Evolutionary conservation across 2,888 invertebrate genomes (phyloP).

Genomic region (Lasioglossum lativentre): DNA sequence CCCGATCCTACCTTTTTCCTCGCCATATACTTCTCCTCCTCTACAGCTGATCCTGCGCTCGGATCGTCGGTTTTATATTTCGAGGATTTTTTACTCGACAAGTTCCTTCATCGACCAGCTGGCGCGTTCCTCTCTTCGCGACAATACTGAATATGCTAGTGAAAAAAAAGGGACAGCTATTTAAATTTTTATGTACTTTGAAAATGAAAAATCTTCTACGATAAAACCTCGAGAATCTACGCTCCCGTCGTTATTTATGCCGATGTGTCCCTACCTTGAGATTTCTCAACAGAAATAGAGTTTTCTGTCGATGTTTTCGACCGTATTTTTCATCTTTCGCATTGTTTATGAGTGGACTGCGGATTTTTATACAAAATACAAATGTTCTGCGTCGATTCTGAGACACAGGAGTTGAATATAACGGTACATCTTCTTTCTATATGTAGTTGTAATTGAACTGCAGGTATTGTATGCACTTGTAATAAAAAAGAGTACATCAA

Average conservation of each 20-base stretch:
- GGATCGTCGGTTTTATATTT: slow-evolving; percentile 40
- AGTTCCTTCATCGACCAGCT: slow-evolving; percentile 14
- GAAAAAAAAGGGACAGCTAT: background rate
- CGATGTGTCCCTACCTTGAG: no score
- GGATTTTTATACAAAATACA: no score
- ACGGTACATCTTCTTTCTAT: no score
- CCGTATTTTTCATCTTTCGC: no score
- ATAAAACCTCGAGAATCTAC: background rate
- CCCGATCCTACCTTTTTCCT: slow-evolving; percentile 3
- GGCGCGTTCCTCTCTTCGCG: background rate
- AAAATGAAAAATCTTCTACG: background rate
- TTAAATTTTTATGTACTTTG: background rate
- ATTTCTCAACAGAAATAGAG: no score
- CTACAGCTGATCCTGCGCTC: slow-evolving; percentile 32
- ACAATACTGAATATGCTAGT: background rate
- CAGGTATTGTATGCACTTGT: no score
- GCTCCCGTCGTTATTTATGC: background rate
- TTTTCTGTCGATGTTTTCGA: no score
- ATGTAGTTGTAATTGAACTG: no score
- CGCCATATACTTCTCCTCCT: slow-evolving; percentile 10
- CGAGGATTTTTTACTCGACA: slow-evolving; percentile 9
- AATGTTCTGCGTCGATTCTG: no score
- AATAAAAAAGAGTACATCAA: no score
- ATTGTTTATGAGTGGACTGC: no score
- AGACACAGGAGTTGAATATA: no score